Conservation (phyloP, 2,113 vertebrate genomes). For the Rynchops niger region DNA sequence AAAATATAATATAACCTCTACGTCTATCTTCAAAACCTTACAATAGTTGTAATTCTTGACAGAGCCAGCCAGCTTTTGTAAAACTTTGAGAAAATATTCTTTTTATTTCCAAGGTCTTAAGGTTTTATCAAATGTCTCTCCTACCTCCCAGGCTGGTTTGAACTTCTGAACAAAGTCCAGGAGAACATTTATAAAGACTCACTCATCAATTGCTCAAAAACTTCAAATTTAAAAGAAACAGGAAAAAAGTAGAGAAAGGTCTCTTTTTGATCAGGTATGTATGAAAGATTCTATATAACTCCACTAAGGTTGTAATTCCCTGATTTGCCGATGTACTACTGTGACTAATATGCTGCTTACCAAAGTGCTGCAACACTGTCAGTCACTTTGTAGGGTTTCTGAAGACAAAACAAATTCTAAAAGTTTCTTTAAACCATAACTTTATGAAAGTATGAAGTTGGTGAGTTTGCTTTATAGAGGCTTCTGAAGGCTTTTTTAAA, state of each 20-base stretch:
- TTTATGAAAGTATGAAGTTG: neutral
- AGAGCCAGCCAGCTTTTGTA: neutral
- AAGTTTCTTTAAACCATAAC: neutral
- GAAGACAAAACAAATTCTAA: neutral
- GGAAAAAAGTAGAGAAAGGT: neutral
- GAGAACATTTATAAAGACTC: neutral
- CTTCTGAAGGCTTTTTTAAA: neutral
- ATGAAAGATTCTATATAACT: neutral
- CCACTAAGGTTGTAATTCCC: neutral
- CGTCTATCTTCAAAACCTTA: neutral
- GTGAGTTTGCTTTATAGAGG: neutral
- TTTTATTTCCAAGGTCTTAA: neutral
- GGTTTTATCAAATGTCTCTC: neutral
- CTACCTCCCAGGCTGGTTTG: neutral
- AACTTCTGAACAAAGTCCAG: neutral
- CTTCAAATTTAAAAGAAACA: neutral
- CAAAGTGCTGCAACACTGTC: neutral
- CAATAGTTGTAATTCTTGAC: neutral
- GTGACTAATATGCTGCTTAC: conserved; percentile 7
- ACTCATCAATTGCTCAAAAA: neutral
- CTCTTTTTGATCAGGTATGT: neutral
- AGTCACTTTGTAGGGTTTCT: neutral
- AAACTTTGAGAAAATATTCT: neutral
- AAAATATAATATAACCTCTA: neutral
- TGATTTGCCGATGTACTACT: neutral